Evolutionary conservation across 2,797 vertebrate species (phyloP), one percentile per base, ranked within the genome.

Genomic region (Oreochromis grahami): DNA sequence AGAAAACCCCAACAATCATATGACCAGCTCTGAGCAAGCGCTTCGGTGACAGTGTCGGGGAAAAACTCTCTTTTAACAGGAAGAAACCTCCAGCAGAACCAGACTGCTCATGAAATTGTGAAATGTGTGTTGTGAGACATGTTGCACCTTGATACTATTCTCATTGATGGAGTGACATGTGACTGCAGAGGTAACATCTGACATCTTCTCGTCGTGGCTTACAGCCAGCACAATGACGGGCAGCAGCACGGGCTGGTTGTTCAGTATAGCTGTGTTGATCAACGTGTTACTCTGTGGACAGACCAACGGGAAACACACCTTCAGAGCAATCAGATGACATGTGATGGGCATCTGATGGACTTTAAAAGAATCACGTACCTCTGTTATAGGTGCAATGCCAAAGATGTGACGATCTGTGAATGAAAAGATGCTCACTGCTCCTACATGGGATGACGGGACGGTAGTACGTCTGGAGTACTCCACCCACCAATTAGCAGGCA

Each of bases 211-310:
- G 60, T 95, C 92, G 17, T 32, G 85, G 29, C 88, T 90, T 21
- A 96, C 53, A 0, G 93, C 95, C 63, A 96, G 76, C 26, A 96
- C 94, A 13, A 92, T 89, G 36, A 96, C 93, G 60, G 95, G 91
- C 79, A 96, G 87, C 55, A 94, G 95, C 86, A 96, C 94, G 0
- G 83, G 91, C 79, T 93, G 88, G 79, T 91, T 94, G 43, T 91
- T 96, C 87, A 97, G 90, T 24, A 97, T 95, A 78, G 96, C 96
- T 5, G 95, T 96, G 92, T 97, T 97, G 91, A 97, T 94, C 85
- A 97, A 92, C 0, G 70, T 95, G 86, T 92, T 94, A 70, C 92
- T 95, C 96, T 97, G 89, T 41, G 4, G 17, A 87, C 3, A 74
- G 21, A 87, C 3, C 13, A 81, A 58, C 6, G 77, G 50, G 85